Evolutionary conservation across 2,113 vertebrate species (phyloP), one percentile per base, ranked within the genome.

Genomic region (Trachemys scripta): DNA sequence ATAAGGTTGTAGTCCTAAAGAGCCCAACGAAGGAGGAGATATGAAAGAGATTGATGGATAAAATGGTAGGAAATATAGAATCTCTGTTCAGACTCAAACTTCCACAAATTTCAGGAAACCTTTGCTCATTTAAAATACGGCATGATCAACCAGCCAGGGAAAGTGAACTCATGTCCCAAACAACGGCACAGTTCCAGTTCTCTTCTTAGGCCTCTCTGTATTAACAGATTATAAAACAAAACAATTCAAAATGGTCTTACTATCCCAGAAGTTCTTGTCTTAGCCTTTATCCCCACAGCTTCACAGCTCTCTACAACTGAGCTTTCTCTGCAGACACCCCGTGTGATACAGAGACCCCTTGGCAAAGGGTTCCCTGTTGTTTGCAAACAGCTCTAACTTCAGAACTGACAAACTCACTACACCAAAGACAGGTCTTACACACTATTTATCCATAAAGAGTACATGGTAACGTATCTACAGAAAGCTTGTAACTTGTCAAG

Each of bases 1-100:
- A 24, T 3, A 0, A 50, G 14, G 38, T 0, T 42, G 19, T 1
- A 57, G 6, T 85, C 31, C 6, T 5, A 78, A 57, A 57, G 88
- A 80, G 16, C 72, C 27, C 79, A 38, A 17, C 0, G 19, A 22
- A 45, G 38, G 5, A 49, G 10, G 31, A 14, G n/a, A 1, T 0
- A 22, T 0, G 14, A 31, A 27, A 85, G 85, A 42, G 56, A 29
- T 7, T 75, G 5, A 47, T 76, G 62, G 59, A 57, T 35, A n/a
- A n/a, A 56, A 57, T 51, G 54, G 72, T 1, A 88, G 62, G 31
- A 45, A 45, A 50, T 13, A 0, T 25, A 87, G 53, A 62, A 76
- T 3, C 29, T 42, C 13, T 4, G 65, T 75, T 31, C 1, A 9
- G 29, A 79, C 50, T 17, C 72, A 75, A 0, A 0, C 57, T 69